Base-by-base conservation (phyloP, 2,113 vertebrate genomes). In the Rhegmatorhina hoffmannsi region DNA sequence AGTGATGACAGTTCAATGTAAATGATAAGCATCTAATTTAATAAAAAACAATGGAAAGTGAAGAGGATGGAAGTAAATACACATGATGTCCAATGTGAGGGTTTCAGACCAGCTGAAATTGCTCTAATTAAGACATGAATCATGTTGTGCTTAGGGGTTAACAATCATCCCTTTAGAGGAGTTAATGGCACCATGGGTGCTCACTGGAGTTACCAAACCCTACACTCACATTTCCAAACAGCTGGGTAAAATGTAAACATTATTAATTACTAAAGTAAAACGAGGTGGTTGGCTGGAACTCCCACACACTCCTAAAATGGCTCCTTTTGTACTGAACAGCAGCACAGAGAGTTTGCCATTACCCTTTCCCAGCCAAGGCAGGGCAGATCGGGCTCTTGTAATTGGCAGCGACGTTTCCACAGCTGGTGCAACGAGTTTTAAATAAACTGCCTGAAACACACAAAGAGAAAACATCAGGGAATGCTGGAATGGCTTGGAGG, bases 401-500 rank as follows among this genome's bases (percentile, higher is more conserved):
- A 96, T 99, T 99, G 4, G 97, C 93, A 28, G 98, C 95, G 73
- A 99, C 97, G 3, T 98, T 91, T 86, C 99, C 98, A 89, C 99
- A 99, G 95, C 97, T 99, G 90, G 98, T 97, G 79, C 99, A 99
- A 43, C 98, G 98, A 6, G 99, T 99, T 98, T 99, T 99, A 98
- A 99, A 98, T 89, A 99, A 98, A 90, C 98, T 99, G 74, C 99
- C 99, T 99, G 97, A 80, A 97, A 96, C 8, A 36, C 85, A 95
- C 3, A 52, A 94, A 59, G 23, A 82, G 63, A 46, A 68, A 86
- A 88, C 21, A 20, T 66, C 25, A 79, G 68, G 38, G 29, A 43
- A 43, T 43, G 40, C 6, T 43, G 40, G 40, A 43, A 78, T 2
- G 6, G 24, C 44, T 58, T 81, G 19, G 23, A 17, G 49, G 23